Conservation (phyloP, 2,888 invertebrate genomes). For the Nyleta sp. region DNA sequence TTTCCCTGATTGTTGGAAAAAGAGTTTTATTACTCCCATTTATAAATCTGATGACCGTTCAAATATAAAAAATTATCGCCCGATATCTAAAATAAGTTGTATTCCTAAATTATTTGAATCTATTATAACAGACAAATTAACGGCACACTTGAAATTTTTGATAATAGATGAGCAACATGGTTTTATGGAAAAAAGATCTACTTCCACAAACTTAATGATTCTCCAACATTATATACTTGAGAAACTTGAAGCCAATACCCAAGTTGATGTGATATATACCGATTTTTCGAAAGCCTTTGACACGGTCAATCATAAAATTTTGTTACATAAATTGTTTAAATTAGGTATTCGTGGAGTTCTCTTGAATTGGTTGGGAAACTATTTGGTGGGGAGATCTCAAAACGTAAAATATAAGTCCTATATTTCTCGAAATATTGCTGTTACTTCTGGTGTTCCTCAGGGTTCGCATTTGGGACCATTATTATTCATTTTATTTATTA, state of each 20-base stretch:
- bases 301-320: too few relatives aligned
- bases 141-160: background rate
- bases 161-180: constrained; percentile 28
- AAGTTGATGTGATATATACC: too few relatives aligned
- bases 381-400: background rate
- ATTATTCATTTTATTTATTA: constrained; percentile 18
- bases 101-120: constrained; percentile 15
- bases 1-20: background rate
- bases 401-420: constrained; percentile 6
- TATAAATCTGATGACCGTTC: background rate
- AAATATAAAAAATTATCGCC: constrained; percentile 5
- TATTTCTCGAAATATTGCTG: background rate
- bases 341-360: constrained; percentile 12
- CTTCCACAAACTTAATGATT: background rate
- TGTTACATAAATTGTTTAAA: background rate
- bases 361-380: constrained; percentile 1
- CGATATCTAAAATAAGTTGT: background rate
- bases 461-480: constrained; percentile 4
- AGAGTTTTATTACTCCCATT: background rate
- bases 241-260: background rate
- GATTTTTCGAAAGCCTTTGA: too few relatives aligned
- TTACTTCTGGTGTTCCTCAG: constrained; percentile 14
- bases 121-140: background rate
- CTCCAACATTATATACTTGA: constrained; percentile 7
- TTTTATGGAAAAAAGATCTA: constrained; percentile 8